phyloP scores from a whole-genome alignment of 2,797 vertebrate species.

The Leptodactylus fallax region DNA sequence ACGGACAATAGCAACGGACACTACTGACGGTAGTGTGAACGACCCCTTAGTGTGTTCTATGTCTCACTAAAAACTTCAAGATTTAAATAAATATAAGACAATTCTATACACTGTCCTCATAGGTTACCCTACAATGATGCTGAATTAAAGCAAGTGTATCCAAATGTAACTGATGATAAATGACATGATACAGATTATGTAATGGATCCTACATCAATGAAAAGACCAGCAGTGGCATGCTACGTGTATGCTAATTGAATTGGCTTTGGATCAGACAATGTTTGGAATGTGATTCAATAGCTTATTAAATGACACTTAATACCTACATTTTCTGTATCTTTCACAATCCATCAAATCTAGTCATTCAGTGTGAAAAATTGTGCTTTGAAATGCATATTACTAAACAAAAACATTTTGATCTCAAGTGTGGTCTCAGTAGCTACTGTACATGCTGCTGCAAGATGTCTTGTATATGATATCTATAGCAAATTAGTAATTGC shows the following conservation, averaged over 20 bases:
- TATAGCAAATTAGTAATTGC: background rate
- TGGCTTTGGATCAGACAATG: conserved; percentile 20
- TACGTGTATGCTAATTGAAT: conserved; percentile 10
- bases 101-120: background rate
- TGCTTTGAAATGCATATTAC: background rate
- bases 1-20: no score
- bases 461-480: background rate
- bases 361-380: background rate
- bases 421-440: conserved; percentile 29
- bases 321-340: background rate
- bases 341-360: background rate
- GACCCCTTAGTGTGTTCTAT: no score
- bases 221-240: conserved; percentile 12
- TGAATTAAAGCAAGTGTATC: background rate
- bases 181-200: background rate
- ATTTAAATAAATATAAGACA: background rate
- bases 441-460: background rate
- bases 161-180: background rate
- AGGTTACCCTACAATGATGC: background rate
- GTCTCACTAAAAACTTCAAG: no score
- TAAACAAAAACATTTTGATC: background rate
- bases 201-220: background rate
- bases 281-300: conserved; percentile 20
- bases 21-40: no score
- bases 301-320: conserved; percentile 18